These are phyloP conservation scores for Synanthedon myopaeformis DNA, from an alignment of 2,888 invertebrate species.

Conservation along the genomic window DNA sequence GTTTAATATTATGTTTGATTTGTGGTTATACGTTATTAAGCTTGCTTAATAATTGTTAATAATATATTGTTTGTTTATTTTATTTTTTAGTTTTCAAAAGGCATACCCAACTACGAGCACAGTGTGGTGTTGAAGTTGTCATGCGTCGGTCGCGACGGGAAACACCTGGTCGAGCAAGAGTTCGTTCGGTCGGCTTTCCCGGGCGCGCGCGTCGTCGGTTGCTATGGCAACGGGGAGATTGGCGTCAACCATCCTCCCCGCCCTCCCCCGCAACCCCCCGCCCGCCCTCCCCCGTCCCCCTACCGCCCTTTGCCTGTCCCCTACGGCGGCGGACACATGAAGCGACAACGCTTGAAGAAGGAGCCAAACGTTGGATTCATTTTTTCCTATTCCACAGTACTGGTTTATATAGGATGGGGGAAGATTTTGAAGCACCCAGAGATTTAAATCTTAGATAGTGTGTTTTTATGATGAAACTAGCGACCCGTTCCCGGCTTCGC, in stretches of 20 bases:
- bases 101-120: slow-evolving; percentile 47
- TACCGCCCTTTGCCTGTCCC: slow-evolving; percentile 9
- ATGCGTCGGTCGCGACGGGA: slow-evolving; percentile 51
- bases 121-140: slow-evolving; percentile 52
- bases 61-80: neutral
- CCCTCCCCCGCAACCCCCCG: neutral
- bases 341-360: slow-evolving; percentile 22
- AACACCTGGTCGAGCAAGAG: slow-evolving; percentile 46
- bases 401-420: slow-evolving; percentile 61
- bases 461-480: neutral
- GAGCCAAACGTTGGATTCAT: slow-evolving; percentile 35
- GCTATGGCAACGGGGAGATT: slow-evolving; percentile 59
- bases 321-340: slow-evolving; percentile 7
- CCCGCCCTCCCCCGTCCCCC: slow-evolving; percentile 18
- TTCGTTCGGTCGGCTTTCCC: slow-evolving; percentile 49
- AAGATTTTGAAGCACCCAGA: slow-evolving; percentile 15
- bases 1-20: too few species aligned
- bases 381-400: slow-evolving; percentile 56
- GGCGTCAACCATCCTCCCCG: slow-evolving; percentile 42
- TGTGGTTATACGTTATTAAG: too few species aligned
- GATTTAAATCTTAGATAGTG: neutral
- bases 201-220: slow-evolving; percentile 42
- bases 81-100: slow-evolving; percentile 42
- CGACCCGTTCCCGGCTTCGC: too few species aligned
- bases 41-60: too few species aligned